phyloP scores from a whole-genome alignment of 92 coral and sea anemone genomes.

The Epizoanthus ramosus region DNA sequence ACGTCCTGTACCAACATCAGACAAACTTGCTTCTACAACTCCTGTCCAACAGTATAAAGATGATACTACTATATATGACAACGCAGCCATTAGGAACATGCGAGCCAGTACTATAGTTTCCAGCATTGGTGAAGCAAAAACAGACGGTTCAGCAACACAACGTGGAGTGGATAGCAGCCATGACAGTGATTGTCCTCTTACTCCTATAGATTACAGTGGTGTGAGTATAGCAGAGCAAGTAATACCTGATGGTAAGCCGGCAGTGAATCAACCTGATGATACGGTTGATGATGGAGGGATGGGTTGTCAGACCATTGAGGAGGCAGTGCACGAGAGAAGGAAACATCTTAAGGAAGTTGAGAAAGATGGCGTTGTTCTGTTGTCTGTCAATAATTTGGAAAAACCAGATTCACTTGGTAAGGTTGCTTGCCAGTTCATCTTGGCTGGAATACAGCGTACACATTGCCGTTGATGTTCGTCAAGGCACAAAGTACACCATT shows the following conservation, averaged over 20 bases:
- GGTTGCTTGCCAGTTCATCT: neutral
- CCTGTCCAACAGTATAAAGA: neutral
- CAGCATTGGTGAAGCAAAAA: neutral
- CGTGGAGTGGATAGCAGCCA: neutral
- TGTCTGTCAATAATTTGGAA: slow-evolving; percentile 47
- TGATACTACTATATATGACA: slow-evolving; percentile 19
- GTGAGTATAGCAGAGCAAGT: neutral
- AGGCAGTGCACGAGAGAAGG: slow-evolving; percentile 78
- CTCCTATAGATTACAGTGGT: slow-evolving; percentile 35
- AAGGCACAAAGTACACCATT: neutral
- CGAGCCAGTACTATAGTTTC: slow-evolving; percentile 6
- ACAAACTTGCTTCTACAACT: neutral
- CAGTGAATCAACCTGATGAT: slow-evolving; percentile 13
- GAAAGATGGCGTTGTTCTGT: slow-evolving; percentile 65
- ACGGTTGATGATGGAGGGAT: slow-evolving; percentile 88
- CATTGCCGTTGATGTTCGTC: neutral
- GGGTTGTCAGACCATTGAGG: slow-evolving; percentile 66
- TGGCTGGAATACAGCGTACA: slow-evolving; percentile 10
- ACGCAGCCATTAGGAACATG: slow-evolving; percentile 27
- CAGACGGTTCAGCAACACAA: neutral
- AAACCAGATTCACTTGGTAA: slow-evolving; percentile 23
- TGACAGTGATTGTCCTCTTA: neutral
- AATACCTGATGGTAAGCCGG: slow-evolving; percentile 26
- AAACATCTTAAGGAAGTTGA: slow-evolving; percentile 58
- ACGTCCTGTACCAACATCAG: neutral